Evolutionary conservation across 30 jellyfish, hydroid and myxozoan genomes (phyloP), one percentile per base, ranked within the genome.

Genomic region (Turritopsis rubra): DNA sequence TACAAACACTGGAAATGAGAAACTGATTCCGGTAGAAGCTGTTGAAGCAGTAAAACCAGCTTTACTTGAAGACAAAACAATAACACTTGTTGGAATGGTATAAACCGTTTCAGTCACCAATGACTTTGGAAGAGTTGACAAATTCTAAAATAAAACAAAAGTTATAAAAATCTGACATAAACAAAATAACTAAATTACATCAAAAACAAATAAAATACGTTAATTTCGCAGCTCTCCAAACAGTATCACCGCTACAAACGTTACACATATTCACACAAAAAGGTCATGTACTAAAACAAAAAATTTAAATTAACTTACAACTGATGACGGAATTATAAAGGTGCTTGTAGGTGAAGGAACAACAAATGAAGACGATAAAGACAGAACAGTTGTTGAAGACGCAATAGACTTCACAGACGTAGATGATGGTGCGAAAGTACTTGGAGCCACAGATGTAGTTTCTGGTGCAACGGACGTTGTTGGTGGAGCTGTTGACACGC

Each of bases 341-440:
- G 82, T 23, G 72, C 82, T 74, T 16, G 82, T 74, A 7, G 24
- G 26, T 21, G 82, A 29, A 7, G 82, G 82, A 20, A 74, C 20
- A 27, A 74, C 82, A 74, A 74, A 74, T 13, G 26, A n/a, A 30
- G 82, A 74, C 0, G 82, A 0, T 23, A 72, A 21, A 0, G 9
- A 7, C 23, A 68, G 21, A 68, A 68, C 77, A 68, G 22, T 68
- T 9, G 85, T 76, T 71, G 89, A n/a, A 20, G 86, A 77, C 21
- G 75, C 86, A n/a, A n/a, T n/a, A n/a, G n/a, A n/a, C 73, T 60
- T 0, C 19, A 23, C 21, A 4, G 87, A 52, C 8, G 82, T 72
- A n/a, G 86, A 24, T 21, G 79, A 13, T 70, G 89, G 18, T 0
- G 87, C 31, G 22, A 65, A 54, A 8, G 89, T 65, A 22, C 72